A percentile compares a stretch with the other conserved stretches of the same genome.
phyloP scores from a whole-genome alignment of 2,888 invertebrate genomes.

The Eutolmus rufibarbis region DNA sequence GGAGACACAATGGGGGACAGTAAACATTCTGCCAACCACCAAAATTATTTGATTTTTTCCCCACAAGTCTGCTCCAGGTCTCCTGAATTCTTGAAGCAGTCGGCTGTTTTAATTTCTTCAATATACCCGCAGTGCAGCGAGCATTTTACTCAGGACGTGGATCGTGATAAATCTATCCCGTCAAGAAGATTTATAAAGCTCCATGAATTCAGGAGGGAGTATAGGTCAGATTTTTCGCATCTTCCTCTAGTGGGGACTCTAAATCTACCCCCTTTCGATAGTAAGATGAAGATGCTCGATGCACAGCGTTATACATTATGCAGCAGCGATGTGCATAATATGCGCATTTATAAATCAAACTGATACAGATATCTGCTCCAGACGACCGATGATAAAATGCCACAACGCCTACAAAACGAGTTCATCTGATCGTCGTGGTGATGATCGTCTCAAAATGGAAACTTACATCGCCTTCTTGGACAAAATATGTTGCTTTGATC shows the following conservation, averaged over 20 bases:
- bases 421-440: not conserved
- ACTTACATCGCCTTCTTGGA: not conserved
- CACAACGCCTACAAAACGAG: constrained; percentile 10
- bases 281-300: not conserved
- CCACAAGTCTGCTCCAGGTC: not conserved
- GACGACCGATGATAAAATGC: not conserved
- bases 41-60: not conserved
- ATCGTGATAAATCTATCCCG: not conserved
- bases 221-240: not conserved
- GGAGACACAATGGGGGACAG: not conserved
- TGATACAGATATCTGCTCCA: not conserved
- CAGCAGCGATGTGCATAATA: constrained; percentile 1
- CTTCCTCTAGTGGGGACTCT: not conserved
- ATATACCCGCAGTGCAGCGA: not conserved
- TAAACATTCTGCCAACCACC: not conserved
- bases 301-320: not conserved
- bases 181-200: not conserved
- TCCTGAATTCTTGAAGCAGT: not conserved
- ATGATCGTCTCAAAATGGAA: not conserved
- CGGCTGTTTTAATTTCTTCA: not conserved
- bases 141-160: not conserved
- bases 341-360: constrained; percentile 15
- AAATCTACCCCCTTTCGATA: not conserved
- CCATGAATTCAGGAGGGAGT: not conserved
- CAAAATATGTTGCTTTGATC: not conserved